These are phyloP conservation scores for Idaea biselata DNA, from an alignment of 2,888 invertebrate genomes.

Conservation along the genomic window DNA sequence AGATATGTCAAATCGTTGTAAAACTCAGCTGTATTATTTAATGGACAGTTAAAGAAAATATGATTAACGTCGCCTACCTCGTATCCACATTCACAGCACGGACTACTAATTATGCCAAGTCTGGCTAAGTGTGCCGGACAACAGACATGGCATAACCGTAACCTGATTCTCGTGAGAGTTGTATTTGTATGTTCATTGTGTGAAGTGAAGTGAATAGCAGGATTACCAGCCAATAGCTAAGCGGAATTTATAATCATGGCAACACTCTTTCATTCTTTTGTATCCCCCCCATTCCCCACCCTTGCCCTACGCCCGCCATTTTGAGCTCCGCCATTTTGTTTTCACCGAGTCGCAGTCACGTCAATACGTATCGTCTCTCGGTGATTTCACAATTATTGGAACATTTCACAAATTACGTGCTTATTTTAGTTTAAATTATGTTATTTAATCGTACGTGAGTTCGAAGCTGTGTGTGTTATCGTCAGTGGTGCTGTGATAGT, in stretches of 20 bases:
- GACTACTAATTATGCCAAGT: no score
- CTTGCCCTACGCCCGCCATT: background rate
- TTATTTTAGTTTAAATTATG: slow-evolving; percentile 34
- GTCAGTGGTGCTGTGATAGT: slow-evolving; percentile 41
- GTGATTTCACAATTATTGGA: slow-evolving; percentile 24
- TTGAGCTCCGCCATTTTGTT: slow-evolving; percentile 49
- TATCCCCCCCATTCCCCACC: background rate
- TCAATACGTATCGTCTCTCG: slow-evolving; percentile 25
- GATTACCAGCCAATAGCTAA: background rate
- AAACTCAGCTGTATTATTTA: no score
- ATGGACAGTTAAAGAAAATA: no score
- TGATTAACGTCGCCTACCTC: no score
- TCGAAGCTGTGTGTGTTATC: slow-evolving; percentile 42
- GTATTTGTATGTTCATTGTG: no score
- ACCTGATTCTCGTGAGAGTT: no score
- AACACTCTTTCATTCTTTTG: background rate
- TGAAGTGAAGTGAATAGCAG: background rate
- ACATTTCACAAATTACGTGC: slow-evolving; percentile 37
- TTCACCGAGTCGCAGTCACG: slow-evolving; percentile 33
- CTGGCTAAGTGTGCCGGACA: no score
- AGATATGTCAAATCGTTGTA: no score
- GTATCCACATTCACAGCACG: no score
- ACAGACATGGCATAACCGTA: no score
- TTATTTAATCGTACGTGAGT: slow-evolving; percentile 55
- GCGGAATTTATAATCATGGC: background rate